Evolutionary conservation across 2,797 vertebrate species (phyloP), one percentile per base, ranked within the genome.

Genomic region (Mastacembelus armatus): DNA sequence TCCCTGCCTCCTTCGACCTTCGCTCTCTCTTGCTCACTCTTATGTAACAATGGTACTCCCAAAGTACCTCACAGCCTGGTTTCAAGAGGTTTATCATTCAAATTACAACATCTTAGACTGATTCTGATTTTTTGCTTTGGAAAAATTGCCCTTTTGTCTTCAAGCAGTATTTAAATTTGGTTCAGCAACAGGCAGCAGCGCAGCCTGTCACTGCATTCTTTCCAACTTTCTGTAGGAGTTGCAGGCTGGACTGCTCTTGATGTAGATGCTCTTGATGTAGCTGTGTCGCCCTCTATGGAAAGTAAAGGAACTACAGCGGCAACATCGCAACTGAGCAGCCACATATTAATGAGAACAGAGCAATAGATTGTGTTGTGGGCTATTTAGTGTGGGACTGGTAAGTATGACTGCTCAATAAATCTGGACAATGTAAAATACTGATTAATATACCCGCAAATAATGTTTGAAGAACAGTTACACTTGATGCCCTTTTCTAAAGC

Each of bases 261-360:
- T n/a, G n/a, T n/a, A n/a, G n/a, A n/a, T n/a, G n/a, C n/a, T 21
- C 14, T 55, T 5, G 9, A 51, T 85, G 66, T 78, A 77, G 74
- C 75, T 50, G 15, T 15, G 58, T 52, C 67, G 71, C 91, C 91
- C 85, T 67, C 87, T 86, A 22, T 57, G 69, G 85, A 50, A 40
- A 1, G 11, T 1, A 2, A 10, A 8, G 27, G 43, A 62, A 84
- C 39, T 47, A 21, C 68, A 70, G 57, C 40, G 7, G 47, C 39
- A 12, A n/a, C 2, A 10, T 11, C 22, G 9, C 11, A 4, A 22
- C 2, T 10, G 39, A 21, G 32, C 44, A 38, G 47, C 68, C 26
- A 32, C 51, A 64, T 47, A 73, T 50, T n/a, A 54, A 59, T 42
- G 35, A 47, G 42, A 50, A 29, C 32, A 22, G 52, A 50, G 65